Evolutionary conservation across 1,140 invertebrate genomes (phyloP).

Genomic region (Bombus confusus): DNA sequence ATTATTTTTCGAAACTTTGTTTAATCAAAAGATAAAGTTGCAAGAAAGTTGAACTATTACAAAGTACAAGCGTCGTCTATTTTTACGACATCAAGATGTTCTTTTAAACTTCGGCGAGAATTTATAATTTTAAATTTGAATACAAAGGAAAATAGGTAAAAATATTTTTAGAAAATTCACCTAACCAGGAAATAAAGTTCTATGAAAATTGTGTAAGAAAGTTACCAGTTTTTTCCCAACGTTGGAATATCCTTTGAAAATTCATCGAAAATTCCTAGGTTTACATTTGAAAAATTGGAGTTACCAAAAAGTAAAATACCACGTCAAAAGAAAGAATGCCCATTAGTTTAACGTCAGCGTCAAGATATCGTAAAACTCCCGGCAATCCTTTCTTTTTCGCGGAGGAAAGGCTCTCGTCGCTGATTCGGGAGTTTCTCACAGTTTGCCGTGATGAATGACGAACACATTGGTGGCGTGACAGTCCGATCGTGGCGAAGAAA

Average conservation of each 20-base stretch:
- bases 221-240: background rate
- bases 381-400: background rate
- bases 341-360: background rate
- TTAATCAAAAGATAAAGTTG: background rate
- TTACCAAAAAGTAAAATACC: background rate
- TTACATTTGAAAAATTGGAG: background rate
- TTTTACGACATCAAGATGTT: too few relatives aligned
- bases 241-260: background rate
- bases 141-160: too few relatives aligned
- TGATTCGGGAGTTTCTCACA: conserved; percentile 16
- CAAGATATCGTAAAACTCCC: background rate
- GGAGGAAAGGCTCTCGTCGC: background rate
- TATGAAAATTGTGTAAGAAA: background rate
- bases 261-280: background rate
- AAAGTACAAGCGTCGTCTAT: too few relatives aligned
- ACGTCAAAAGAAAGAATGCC: background rate
- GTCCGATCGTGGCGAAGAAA: conserved; percentile 27
- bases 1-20: background rate
- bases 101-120: too few relatives aligned
- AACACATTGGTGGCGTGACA: conserved; percentile 29
- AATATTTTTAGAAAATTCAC: too few relatives aligned
- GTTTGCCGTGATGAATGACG: conserved; percentile 49
- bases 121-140: too few relatives aligned
- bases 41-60: background rate
- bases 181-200: background rate